A percentile compares a stretch with the other conserved stretches of the same genome.
Evolutionary conservation across 1,140 invertebrate genomes (phyloP).

Genomic region (Apis dorsata): DNA sequence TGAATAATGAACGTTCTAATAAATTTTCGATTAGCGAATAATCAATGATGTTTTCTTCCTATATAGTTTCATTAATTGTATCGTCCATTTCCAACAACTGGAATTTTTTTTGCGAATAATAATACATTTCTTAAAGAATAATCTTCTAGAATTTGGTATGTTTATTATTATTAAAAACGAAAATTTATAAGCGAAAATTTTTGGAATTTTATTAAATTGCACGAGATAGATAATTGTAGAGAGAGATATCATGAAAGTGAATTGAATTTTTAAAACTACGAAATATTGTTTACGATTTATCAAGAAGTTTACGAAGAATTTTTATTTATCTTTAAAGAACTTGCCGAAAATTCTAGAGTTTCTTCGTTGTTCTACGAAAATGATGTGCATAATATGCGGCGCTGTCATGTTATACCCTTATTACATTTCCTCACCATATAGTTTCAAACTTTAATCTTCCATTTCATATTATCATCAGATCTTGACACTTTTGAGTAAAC

Average conservation of each 20-base stretch:
- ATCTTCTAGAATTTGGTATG: background rate
- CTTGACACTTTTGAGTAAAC: background rate
- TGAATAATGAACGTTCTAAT: conserved; percentile 6
- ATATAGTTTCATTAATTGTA: background rate
- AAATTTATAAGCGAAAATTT: no score
- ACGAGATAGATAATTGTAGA: no score
- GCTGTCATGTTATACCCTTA: background rate
- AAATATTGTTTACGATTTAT: background rate
- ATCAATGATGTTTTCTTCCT: background rate
- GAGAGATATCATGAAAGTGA: no score
- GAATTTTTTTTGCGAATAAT: background rate
- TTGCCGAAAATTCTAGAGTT: background rate
- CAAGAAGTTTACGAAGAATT: background rate
- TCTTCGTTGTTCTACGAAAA: background rate
- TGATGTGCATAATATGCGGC: background rate
- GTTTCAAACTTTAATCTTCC: background rate
- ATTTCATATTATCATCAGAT: background rate
- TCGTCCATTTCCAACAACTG: background rate
- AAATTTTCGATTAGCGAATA: background rate
- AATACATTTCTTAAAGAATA: background rate
- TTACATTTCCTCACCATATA: background rate
- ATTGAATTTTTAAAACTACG: no score
- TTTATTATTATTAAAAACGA: no score
- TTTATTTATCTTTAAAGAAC: background rate
- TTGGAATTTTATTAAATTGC: no score